Conservation (phyloP, 1,140 invertebrate genomes). For the Chelonus insularis region DNA sequence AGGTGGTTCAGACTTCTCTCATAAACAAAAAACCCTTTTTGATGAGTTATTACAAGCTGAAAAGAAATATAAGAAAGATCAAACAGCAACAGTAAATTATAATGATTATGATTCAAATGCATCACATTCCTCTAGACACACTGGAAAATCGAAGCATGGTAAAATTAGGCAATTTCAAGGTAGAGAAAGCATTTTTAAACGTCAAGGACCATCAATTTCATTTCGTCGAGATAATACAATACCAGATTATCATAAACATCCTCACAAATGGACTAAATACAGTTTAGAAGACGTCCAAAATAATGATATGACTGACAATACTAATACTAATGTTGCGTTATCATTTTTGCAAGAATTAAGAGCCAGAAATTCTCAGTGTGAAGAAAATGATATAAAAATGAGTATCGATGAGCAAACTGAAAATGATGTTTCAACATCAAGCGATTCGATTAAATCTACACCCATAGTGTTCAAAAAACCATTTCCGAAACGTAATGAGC, state of each 20-base stretch:
- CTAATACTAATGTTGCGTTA: conserved; percentile 72
- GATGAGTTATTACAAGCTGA: conserved; percentile 46
- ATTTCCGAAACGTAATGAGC: background rate
- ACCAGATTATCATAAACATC: conserved; percentile 74
- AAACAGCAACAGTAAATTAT: conserved; percentile 42
- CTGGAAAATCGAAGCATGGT: conserved; percentile 1
- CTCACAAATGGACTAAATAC: conserved; percentile 78
- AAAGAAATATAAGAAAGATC: conserved; percentile 41
- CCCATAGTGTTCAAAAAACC: conserved; percentile 43
- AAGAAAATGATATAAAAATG: conserved; percentile 35
- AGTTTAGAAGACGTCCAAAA: conserved; percentile 70
- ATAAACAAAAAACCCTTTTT: conserved; percentile 52
- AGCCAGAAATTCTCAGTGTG: conserved; percentile 54
- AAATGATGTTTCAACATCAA: conserved; percentile 39
- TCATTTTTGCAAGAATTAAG: conserved; percentile 70
- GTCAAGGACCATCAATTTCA: conserved; percentile 65
- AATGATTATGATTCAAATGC: background rate
- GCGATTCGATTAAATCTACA: conserved; percentile 36
- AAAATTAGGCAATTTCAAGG: conserved; percentile 67
- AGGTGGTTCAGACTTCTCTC: conserved; percentile 31
- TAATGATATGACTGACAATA: conserved; percentile 73
- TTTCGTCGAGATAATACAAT: conserved; percentile 60
- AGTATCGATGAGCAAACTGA: conserved; percentile 41
- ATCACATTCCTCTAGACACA: conserved; percentile 3
- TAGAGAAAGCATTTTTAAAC: conserved; percentile 77